A percentile compares a stretch with the other conserved stretches of the same genome.
phyloP scores from a whole-genome alignment of 1,140 invertebrate genomes.

The Argopecten irradians region DNA sequence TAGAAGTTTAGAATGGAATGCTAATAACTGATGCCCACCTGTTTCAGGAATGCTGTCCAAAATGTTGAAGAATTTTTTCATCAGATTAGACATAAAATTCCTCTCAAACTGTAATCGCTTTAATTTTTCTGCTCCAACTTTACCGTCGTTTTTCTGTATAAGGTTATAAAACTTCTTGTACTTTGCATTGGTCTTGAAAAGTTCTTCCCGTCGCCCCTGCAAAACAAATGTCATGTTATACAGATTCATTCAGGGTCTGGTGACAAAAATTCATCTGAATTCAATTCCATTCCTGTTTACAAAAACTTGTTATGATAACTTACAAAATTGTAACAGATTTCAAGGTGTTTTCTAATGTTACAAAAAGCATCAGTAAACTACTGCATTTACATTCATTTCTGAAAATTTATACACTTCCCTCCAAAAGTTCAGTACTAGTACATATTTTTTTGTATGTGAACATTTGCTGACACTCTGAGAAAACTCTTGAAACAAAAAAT shows the following conservation, averaged over 20 bases:
- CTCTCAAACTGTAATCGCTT: constrained; percentile 91
- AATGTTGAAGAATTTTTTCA: constrained; percentile 92
- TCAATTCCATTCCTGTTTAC: not conserved
- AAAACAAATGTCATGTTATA: constrained; percentile 35
- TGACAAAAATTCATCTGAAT: not conserved
- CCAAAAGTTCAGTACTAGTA: too few species aligned
- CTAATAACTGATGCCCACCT: constrained; percentile 77
- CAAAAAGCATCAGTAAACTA: too few species aligned
- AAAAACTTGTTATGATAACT: not conserved
- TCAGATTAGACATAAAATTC: constrained; percentile 90
- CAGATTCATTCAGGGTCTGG: not conserved
- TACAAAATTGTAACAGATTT: too few species aligned
- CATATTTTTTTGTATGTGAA: too few species aligned
- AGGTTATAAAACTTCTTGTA: constrained; percentile 95
- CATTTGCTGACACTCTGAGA: too few species aligned
- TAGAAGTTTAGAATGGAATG: too few species aligned
- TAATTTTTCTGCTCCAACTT: constrained; percentile 82
- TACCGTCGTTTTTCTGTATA: constrained; percentile 89
- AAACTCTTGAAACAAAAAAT: too few species aligned
- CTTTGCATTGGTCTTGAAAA: constrained; percentile 91
- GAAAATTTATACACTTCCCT: too few species aligned
- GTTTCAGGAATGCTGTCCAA: constrained; percentile 86
- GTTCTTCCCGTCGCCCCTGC: constrained; percentile 78
- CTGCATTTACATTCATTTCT: too few species aligned
- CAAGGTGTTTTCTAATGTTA: too few species aligned